phyloP scores from a whole-genome alignment of 2,113 vertebrate species.

The Larimichthys crocea region DNA sequence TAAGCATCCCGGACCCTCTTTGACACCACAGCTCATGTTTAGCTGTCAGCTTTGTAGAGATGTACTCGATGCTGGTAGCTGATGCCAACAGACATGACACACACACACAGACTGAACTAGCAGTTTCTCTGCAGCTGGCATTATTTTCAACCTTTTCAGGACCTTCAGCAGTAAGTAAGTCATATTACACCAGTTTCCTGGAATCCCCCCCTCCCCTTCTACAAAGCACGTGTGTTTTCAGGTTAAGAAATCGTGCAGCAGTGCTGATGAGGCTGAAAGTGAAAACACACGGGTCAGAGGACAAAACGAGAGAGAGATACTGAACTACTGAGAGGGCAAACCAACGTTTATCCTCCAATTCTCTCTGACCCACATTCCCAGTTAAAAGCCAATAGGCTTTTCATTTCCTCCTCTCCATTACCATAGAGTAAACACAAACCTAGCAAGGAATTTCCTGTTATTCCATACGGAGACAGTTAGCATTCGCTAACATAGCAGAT shows the following conservation, averaged over 20 bases:
- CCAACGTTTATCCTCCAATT: slow-evolving; percentile 40
- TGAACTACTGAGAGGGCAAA: slow-evolving; percentile 31
- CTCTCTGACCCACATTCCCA: slow-evolving; percentile 58
- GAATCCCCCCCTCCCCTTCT: background rate
- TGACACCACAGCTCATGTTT: background rate
- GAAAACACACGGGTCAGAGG: slow-evolving; percentile 12
- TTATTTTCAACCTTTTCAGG: background rate
- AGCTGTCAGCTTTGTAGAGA: background rate
- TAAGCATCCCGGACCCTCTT: background rate
- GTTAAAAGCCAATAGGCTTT: slow-evolving; percentile 61
- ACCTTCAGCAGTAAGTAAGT: background rate
- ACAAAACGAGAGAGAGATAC: slow-evolving; percentile 15
- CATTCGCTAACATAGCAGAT: slow-evolving; percentile 62
- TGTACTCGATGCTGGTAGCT: background rate
- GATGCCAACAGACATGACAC: slow-evolving; percentile 6
- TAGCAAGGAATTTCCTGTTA: slow-evolving; percentile 81
- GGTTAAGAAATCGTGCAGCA: background rate
- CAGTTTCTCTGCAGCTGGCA: background rate
- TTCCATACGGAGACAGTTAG: slow-evolving; percentile 72
- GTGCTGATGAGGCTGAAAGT: slow-evolving; percentile 27
- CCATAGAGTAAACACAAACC: slow-evolving; percentile 74
- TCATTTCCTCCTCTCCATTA: slow-evolving; percentile 70
- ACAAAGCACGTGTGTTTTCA: background rate
- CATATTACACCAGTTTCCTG: slow-evolving; percentile 27
- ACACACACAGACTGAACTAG: background rate